Evolutionary conservation across 2,797 vertebrate genomes (phyloP), one percentile per base, ranked within the genome.

Genomic region (Mormyrus hasselquistii): DNA sequence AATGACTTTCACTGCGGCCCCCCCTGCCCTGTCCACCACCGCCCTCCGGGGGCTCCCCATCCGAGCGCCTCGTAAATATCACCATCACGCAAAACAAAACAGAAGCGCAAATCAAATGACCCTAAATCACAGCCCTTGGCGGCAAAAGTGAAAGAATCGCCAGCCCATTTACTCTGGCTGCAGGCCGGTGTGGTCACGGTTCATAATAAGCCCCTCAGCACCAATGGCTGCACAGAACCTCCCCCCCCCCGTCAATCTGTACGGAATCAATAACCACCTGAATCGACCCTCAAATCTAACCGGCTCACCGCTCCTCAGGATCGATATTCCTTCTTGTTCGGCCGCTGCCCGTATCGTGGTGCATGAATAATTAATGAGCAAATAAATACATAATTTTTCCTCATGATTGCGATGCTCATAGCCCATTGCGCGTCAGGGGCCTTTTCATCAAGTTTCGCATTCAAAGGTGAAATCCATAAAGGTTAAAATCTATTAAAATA

Each of bases 11-110:
- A 93, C 93, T 93, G 91, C 86, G 87, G 91, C 92, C 92, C 96
- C 93, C 92, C 92, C 92, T 93, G 93, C 93, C 94, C 93, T 95
- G 93, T 95, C 93, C 91, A 92, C 94, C 93, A 93, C 92, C 88
- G 73, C 90, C 93, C 93, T 90, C 52, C 88, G 4, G 86, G 82
- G 91, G 89, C 86, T 79, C 90, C 89, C 90, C 88, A 86, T 84
- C 89, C 89, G 90, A 69, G 88, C 84, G 87, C 89, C 92, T 93
- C 93, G 92, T 95, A 96, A 96, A 96, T 95, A 93, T 92, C 10
- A 57, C 92, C 93, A 95, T 94, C 93, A 95, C 94, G 94, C 93
- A 93, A 95, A 95, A 95, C 93, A 95, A 73, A 95, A 95, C 91
- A 95, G 91, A 92, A 89, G 47, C 55, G 16, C 90, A 93, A 95